A percentile compares a stretch with the other conserved stretches of the same genome.
phyloP scores from a whole-genome alignment of 2,888 invertebrate species.

The Griposia aprilina region DNA sequence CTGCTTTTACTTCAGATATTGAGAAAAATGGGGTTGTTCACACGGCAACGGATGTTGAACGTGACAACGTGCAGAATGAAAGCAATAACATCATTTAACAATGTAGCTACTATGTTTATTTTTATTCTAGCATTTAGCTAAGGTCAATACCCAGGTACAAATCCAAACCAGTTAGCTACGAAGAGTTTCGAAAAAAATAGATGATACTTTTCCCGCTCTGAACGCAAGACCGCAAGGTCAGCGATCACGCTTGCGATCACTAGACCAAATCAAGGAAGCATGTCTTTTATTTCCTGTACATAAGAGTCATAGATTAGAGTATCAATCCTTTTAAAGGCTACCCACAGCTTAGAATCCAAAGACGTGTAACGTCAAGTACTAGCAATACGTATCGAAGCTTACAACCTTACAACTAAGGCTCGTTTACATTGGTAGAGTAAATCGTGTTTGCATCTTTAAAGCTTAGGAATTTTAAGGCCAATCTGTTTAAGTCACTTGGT shows the following conservation, averaged over 20 bases:
- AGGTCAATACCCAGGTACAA: conserved; percentile 9
- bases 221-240: neutral
- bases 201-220: neutral
- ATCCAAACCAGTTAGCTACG: neutral
- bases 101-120: conserved; percentile 26
- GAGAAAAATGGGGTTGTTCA: conserved; percentile 45
- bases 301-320: conserved; percentile 13
- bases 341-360: conserved; percentile 17
- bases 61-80: conserved; percentile 28
- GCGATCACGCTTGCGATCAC: neutral
- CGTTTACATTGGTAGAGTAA: conserved; percentile 10
- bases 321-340: conserved; percentile 18
- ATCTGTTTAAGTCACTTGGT: neutral
- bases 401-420: conserved; percentile 21
- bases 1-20: conserved; percentile 25
- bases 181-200: neutral
- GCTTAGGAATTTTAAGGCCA: no score
- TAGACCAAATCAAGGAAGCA: neutral
- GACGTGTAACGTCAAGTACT: conserved; percentile 25
- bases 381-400: conserved; percentile 36
- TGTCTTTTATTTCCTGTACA: neutral
- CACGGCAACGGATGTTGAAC: conserved; percentile 15
- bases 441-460: neutral
- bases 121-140: neutral
- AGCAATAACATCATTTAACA: conserved; percentile 32